Percentiles rank a stretch among this genome's conserved stretches.
phyloP scores from a whole-genome alignment of 2,888 invertebrate genomes.

The Lochmaea capreae region DNA sequence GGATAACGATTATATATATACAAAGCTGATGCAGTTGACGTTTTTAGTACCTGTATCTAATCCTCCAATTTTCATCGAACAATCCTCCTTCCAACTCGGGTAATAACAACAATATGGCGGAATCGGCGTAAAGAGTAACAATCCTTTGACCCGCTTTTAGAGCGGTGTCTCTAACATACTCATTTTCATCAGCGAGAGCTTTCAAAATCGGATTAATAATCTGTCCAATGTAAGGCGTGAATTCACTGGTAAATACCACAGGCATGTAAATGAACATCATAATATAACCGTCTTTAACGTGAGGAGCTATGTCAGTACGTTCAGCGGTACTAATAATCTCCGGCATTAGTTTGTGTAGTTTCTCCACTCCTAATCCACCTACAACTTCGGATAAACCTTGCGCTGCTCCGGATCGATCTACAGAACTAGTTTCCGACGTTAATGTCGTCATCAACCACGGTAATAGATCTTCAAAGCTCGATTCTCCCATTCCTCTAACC shows the following conservation, averaged over 20 bases:
- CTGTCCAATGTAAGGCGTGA: conserved; percentile 89
- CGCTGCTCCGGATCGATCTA: conserved; percentile 95
- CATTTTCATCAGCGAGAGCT: conserved; percentile 98
- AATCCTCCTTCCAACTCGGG: conserved; percentile 95
- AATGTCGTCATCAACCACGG: conserved; percentile 99
- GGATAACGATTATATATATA: too few relatives aligned
- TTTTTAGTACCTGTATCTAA: conserved; percentile 72
- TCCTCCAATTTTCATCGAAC: conserved; percentile 99
- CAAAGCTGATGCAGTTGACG: neutral
- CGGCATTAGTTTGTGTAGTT: conserved; percentile 96
- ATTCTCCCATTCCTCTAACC: conserved; percentile 97
- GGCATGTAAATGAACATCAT: conserved; percentile 99
- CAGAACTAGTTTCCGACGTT: conserved; percentile 94
- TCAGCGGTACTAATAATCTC: conserved; percentile 95
- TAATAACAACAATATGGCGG: conserved; percentile 90
- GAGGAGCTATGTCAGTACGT: conserved; percentile 91
- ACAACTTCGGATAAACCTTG: conserved; percentile 94
- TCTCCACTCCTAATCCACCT: conserved; percentile 93
- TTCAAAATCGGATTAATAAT: conserved; percentile 97
- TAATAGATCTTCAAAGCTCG: conserved; percentile 93
- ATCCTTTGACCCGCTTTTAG: conserved; percentile 96
- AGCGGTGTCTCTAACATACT: conserved; percentile 98
- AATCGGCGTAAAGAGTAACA: conserved; percentile 95
- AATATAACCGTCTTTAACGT: conserved; percentile 99
- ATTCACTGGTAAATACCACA: conserved; percentile 93